Evolutionary conservation across 2,113 vertebrate species (phyloP).

Genomic region (Kryptolebias marmoratus): DNA sequence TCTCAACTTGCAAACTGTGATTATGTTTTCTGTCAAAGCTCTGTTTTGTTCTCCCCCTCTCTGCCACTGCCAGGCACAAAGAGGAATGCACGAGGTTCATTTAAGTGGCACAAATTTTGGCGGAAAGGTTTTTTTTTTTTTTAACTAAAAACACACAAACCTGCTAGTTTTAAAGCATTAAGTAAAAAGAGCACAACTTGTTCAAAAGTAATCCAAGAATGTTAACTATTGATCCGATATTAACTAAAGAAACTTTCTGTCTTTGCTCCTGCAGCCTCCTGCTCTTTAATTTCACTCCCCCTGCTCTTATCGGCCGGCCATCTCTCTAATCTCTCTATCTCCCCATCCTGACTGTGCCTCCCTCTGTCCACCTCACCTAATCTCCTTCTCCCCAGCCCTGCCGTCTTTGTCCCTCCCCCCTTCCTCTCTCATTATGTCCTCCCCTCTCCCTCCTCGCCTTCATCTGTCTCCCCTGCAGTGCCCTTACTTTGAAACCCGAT

Average conservation of each 20-base stretch:
- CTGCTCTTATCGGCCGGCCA: conserved; percentile 56
- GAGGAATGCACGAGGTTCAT: background rate
- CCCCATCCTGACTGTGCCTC: conserved; percentile 56
- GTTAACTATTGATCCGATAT: background rate
- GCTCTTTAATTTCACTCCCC: conserved; percentile 61
- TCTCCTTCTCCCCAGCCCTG: conserved; percentile 51
- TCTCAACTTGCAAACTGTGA: conserved; percentile 19
- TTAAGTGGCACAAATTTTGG: background rate
- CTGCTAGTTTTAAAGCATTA: too few relatives aligned
- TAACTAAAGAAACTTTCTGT: conserved; percentile 34
- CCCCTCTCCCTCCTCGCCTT: conserved; percentile 56
- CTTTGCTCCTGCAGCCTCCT: conserved; percentile 18
- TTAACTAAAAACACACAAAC: background rate
- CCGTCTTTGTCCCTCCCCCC: conserved; percentile 48
- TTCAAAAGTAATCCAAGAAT: too few relatives aligned
- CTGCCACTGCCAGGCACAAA: background rate
- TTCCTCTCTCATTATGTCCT: conserved; percentile 62
- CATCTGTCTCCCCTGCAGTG: conserved; percentile 60
- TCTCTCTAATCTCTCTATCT: conserved; percentile 69
- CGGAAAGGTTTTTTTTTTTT: background rate
- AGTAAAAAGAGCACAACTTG: too few relatives aligned
- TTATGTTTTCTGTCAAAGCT: background rate
- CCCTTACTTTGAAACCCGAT: conserved; percentile 64
- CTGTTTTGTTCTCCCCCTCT: conserved; percentile 28
- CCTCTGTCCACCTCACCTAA: conserved; percentile 62